A percentile compares a stretch with the other conserved stretches of the same genome.
Evolutionary conservation across 2,888 invertebrate genomes (phyloP).

Genomic region (Drosophila anomelani): DNA sequence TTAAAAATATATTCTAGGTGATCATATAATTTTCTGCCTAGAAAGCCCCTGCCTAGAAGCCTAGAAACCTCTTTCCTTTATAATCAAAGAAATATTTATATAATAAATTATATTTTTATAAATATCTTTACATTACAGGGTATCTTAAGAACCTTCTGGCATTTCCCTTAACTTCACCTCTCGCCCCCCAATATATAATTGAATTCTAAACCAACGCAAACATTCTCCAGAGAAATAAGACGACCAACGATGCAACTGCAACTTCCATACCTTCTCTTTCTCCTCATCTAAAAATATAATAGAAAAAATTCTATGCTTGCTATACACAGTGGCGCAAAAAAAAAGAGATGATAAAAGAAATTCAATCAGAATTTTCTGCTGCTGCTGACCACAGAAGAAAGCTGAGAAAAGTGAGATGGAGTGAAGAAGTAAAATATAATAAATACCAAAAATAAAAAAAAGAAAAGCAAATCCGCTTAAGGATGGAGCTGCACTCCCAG

Average conservation of each 20-base stretch:
- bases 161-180: constrained; percentile 6
- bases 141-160: too few species aligned
- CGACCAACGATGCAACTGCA: constrained; percentile 40
- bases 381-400: constrained; percentile 43
- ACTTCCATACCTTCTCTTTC: constrained; percentile 4
- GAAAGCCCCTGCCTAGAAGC: too few species aligned
- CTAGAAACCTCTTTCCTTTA: too few species aligned
- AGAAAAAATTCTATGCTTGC: constrained; percentile 51
- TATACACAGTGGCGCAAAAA: constrained; percentile 49
- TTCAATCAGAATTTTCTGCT: constrained; percentile 69
- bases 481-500: constrained; percentile 33
- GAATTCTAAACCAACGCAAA: constrained; percentile 74
- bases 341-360: constrained; percentile 35
- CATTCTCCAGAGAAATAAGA: constrained; percentile 75
- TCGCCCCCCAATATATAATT: constrained; percentile 68
- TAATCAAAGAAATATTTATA: too few species aligned
- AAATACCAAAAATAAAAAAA: constrained; percentile 2
- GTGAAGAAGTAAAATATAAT: constrained; percentile 5
- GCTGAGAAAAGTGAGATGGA: constrained; percentile 13
- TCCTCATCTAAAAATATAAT: constrained; percentile 58
- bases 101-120: too few species aligned
- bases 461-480: constrained; percentile 65
- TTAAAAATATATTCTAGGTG: not conserved
- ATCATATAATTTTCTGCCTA: too few species aligned
- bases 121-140: too few species aligned